Base-by-base conservation (phyloP, 2,113 vertebrate genomes). In the Speoplatyrhinus poulsoni region DNA sequence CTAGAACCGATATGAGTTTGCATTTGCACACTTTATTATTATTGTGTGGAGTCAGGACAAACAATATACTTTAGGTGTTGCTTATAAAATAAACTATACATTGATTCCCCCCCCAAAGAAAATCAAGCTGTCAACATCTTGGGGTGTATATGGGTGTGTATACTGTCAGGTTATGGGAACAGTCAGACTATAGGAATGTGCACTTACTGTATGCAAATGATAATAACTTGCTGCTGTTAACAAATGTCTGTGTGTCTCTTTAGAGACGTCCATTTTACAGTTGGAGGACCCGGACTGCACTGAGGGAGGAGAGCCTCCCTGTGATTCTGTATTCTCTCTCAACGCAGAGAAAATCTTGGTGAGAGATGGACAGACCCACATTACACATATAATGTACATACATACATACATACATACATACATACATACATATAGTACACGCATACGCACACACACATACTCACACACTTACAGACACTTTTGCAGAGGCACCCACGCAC, bases 331-430 rank as follows among this genome's bases (percentile, higher is more conserved):
- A 62, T 94, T 97, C 76, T 95, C 96, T 6, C 91, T 97, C 13
- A 97, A 97, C 53, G 96, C 98, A 15, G 98, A 99, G 75, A 98
- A 98, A 87, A 95, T 98, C 73, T 86, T 99, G 94, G 98, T 99
- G 90, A 76, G 93, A 63, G 32, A 3, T 2, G 13, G 8, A 15
- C 41, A 12, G 1, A 65, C 49, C 1, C 50, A 33, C 12, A 9
- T 50, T 9, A 55, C 12, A 46, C 4, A 17, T 17, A 32, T 1
- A 19, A n/a, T n/a, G n/a, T 52, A 13, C 80, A 46, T 57, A 58
- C 12, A 52, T 46, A 50, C 56, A 65, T 26, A 50, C 63, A 48
- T 19, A 19, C 0, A 32, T 12, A 0, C 54, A 17, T 46, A 65
- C 36, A 41, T 41, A 19, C 19, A 26, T 26, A 26, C 49, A 4